These are phyloP conservation scores for Meteorus cinctellus DNA, from an alignment of 2,888 invertebrate genomes.

Conservation along the genomic window DNA sequence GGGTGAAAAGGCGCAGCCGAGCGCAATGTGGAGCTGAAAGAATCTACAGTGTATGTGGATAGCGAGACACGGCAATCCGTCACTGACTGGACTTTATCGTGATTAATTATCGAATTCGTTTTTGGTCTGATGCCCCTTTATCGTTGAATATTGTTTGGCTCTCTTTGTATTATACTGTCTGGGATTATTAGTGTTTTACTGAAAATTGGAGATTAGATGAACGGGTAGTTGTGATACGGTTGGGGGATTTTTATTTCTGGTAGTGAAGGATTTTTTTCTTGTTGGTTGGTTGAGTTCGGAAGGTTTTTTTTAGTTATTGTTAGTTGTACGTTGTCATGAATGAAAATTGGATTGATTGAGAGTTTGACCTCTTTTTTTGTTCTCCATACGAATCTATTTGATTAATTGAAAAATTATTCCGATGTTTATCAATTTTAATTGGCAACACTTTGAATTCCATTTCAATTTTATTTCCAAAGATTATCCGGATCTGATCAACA, in stretches of 20 bases:
- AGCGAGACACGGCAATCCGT: slow-evolving; percentile 52
- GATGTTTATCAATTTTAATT: not conserved
- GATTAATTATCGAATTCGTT: slow-evolving; percentile 55
- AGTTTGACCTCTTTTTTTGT: too few species aligned
- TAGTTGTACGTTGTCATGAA: too few species aligned
- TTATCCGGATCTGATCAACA: too few species aligned
- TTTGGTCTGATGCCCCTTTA: slow-evolving; percentile 32
- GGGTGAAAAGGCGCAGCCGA: slow-evolving; percentile 22
- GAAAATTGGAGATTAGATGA: slow-evolving; percentile 3
- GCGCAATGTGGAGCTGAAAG: slow-evolving; percentile 48
- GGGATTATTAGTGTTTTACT: slow-evolving; percentile 23
- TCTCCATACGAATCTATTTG: too few species aligned
- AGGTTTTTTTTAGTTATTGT: too few species aligned
- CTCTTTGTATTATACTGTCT: slow-evolving; percentile 44
- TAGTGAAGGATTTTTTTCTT: not conserved
- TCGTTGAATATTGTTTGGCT: slow-evolving; percentile 41
- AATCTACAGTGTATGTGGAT: slow-evolving; percentile 50
- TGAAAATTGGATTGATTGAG: too few species aligned
- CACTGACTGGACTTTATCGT: slow-evolving; percentile 54
- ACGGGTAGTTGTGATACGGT: not conserved
- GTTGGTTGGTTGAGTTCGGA: too few species aligned
- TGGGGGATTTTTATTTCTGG: not conserved
- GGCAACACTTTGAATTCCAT: not conserved
- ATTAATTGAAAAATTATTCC: too few species aligned
- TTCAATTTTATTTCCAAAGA: too few species aligned